These are phyloP conservation scores for Pinna nobilis DNA, from an alignment of 1,140 invertebrate species.

Conservation along the genomic window DNA sequence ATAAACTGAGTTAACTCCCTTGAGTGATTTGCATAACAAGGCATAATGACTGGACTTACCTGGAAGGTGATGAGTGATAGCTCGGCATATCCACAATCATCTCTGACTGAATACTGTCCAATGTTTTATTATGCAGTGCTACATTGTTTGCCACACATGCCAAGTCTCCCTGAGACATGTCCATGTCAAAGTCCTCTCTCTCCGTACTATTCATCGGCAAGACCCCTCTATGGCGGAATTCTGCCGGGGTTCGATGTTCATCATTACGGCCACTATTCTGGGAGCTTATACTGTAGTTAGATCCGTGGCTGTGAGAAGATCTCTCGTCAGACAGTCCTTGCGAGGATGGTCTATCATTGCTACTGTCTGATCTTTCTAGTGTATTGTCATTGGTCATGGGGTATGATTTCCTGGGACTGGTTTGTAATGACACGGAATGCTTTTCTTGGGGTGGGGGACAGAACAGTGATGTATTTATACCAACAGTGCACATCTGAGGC, in stretches of 20 bases:
- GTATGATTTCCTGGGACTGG: conserved; percentile 53
- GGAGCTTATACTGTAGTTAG: conserved; percentile 21
- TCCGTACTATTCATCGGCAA: conserved; percentile 62
- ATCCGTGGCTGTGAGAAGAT: conserved; percentile 19
- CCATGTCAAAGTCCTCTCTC: conserved; percentile 52
- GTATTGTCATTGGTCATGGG: conserved; percentile 7
- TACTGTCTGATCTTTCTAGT: neutral
- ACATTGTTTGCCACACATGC: conserved; percentile 54
- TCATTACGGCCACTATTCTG: conserved; percentile 41
- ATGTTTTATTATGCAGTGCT: conserved; percentile 57
- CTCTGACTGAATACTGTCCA: conserved; percentile 64
- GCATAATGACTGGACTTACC: conserved; percentile 30
- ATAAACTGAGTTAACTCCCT: neutral
- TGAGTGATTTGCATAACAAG: neutral
- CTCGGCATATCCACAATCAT: conserved; percentile 67
- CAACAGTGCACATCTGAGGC: conserved; percentile 58
- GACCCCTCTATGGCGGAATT: conserved; percentile 57
- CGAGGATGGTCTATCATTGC: neutral
- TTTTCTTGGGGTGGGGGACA: conserved; percentile 2
- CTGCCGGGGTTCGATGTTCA: conserved; percentile 52
- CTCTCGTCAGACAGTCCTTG: conserved; percentile 14
- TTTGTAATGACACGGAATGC: conserved; percentile 53
- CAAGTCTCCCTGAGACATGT: conserved; percentile 54
- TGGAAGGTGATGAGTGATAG: conserved; percentile 60
- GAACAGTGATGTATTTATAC: conserved; percentile 59